Conservation (phyloP, 2,888 invertebrate species). For the Caenorhabditis japonica region DNA sequence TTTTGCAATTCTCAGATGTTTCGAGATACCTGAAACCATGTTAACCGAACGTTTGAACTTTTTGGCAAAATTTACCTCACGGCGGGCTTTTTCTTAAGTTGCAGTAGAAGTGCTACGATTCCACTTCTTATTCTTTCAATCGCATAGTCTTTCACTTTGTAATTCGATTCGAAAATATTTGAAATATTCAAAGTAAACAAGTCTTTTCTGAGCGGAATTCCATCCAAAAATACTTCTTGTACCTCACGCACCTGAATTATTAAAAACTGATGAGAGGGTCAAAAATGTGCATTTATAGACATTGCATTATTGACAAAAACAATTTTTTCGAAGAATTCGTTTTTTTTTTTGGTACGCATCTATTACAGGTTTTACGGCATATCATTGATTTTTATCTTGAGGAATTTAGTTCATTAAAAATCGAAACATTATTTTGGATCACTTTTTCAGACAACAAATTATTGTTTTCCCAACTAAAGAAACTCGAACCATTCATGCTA, state of each 20-base stretch:
- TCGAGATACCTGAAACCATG: slow-evolving; percentile 63
- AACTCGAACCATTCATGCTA: no score
- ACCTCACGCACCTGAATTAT: slow-evolving; percentile 68
- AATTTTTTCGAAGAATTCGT: background rate
- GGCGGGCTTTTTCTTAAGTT: slow-evolving; percentile 90
- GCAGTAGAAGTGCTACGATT: slow-evolving; percentile 87
- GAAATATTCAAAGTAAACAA: slow-evolving; percentile 51
- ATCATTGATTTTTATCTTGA: background rate
- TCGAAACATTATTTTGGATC: no score
- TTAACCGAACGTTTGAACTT: no score
- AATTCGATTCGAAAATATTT: slow-evolving; percentile 47
- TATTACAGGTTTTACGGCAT: no score
- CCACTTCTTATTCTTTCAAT: slow-evolving; percentile 88
- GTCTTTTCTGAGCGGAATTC: slow-evolving; percentile 56
- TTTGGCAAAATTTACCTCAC: slow-evolving; percentile 57
- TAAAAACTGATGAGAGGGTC: no score
- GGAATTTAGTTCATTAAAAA: slow-evolving; percentile 5
- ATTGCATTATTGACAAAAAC: no score
- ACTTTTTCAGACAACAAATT: no score
- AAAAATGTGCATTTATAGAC: no score
- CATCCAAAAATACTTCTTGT: slow-evolving; percentile 94
- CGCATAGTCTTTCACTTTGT: slow-evolving; percentile 80
- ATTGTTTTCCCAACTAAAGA: no score
- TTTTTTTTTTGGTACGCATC: no score
- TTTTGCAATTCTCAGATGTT: slow-evolving; percentile 64